These are phyloP conservation scores for Tyrannus savana DNA, from an alignment of 2,113 vertebrate species.

Conservation along the genomic window DNA sequence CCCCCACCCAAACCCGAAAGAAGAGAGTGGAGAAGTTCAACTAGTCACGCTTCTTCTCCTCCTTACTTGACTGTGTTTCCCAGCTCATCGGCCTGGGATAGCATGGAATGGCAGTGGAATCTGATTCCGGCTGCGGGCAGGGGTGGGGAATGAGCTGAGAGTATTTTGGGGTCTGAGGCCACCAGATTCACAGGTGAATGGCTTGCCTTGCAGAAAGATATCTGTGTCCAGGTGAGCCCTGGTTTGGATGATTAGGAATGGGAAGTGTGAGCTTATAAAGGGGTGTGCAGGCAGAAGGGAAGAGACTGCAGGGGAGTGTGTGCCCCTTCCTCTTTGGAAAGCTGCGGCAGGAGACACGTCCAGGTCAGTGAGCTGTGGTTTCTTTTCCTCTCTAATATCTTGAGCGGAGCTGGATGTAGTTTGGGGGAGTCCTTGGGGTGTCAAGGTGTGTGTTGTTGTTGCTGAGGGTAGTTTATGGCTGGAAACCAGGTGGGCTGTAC, in stretches of 20 bases:
- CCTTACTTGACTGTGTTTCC: not conserved
- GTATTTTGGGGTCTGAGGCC: not conserved
- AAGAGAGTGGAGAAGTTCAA: not conserved
- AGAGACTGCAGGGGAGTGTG: accelerated
- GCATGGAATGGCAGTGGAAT: not conserved
- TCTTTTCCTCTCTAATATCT: accelerated
- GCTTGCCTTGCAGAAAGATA: not conserved
- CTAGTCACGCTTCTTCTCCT: not conserved
- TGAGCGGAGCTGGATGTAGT: not conserved
- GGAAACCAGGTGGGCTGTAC: not conserved
- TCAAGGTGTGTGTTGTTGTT: not conserved
- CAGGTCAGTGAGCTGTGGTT: not conserved
- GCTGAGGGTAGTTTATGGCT: not conserved
- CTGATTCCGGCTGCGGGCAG: not conserved
- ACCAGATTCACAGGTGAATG: not conserved
- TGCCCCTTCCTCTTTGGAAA: accelerated
- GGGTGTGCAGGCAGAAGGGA: accelerated
- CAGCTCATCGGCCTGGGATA: not conserved
- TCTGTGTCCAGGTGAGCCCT: not conserved
- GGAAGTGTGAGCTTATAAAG: not conserved
- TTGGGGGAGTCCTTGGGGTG: too few relatives aligned
- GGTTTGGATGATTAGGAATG: accelerated
- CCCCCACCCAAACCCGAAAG: not conserved
- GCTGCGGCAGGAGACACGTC: accelerated
- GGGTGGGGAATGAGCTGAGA: accelerated